phyloP scores from a whole-genome alignment of 2,888 invertebrate genomes.

The Ennomos erosarius region DNA sequence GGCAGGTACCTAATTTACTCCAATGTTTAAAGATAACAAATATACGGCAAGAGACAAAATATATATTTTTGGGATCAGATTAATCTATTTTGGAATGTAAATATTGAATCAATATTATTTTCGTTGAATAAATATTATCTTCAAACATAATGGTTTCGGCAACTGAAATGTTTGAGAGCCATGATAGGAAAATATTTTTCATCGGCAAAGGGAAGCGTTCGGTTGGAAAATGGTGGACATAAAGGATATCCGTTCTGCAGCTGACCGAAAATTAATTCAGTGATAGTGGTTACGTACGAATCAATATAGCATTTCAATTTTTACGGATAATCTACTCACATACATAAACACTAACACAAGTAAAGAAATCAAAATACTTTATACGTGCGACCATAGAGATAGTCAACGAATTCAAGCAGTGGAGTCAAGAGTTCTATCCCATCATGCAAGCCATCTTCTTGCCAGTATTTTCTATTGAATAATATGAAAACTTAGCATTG shows the following conservation, averaged over 20 bases:
- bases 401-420: no score
- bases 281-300: constrained; percentile 8
- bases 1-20: no score
- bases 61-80: background rate
- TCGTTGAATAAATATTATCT: constrained; percentile 4
- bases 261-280: constrained; percentile 20
- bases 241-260: constrained; percentile 29
- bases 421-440: no score
- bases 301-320: no score
- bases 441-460: no score
- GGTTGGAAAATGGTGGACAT: constrained; percentile 48
- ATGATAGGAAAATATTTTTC: constrained; percentile 41
- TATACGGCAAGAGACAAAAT: background rate
- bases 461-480: no score
- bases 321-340: background rate
- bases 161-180: constrained; percentile 13
- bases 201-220: constrained; percentile 44
- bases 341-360: background rate
- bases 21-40: no score
- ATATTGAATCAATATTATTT: constrained; percentile 3
- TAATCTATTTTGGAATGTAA: background rate
- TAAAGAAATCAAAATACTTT: no score
- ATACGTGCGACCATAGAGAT: no score
- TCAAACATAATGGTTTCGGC: background rate
- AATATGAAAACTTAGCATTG: background rate